These are phyloP conservation scores for Geodia barretti DNA, from an alignment of 37 sponge, comb jelly and placozoan species.

Conservation along the genomic window DNA sequence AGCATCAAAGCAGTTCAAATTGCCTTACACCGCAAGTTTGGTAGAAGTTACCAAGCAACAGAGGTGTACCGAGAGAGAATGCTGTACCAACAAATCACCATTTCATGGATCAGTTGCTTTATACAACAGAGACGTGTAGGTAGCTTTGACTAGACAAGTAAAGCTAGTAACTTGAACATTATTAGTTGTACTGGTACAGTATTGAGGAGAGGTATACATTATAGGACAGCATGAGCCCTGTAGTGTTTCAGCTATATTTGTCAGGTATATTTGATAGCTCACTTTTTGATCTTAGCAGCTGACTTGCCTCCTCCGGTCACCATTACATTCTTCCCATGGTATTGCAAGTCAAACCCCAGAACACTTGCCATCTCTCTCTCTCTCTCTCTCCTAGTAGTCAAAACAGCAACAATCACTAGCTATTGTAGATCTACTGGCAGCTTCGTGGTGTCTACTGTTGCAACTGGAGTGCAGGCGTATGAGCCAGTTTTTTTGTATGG, in stretches of 20 bases:
- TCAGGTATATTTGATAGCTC: not conserved
- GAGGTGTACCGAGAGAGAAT: no score
- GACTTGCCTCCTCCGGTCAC: conserved; percentile 4
- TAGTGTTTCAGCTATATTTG: not conserved
- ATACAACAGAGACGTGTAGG: no score
- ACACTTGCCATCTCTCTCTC: not conserved
- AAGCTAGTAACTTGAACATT: no score
- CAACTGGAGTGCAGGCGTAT: not conserved
- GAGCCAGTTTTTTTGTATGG: not conserved
- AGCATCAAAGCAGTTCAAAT: no score
- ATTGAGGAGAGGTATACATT: no score
- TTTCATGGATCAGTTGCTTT: no score
- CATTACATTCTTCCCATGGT: conserved; percentile 34
- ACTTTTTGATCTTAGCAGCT: conserved; percentile 38
- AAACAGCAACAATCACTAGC: not conserved
- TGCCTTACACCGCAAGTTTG: no score
- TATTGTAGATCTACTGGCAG: not conserved
- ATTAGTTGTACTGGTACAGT: no score
- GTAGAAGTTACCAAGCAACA: no score
- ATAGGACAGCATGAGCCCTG: no score
- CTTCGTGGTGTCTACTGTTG: not conserved
- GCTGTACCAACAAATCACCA: no score
- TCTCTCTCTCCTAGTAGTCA: not conserved
- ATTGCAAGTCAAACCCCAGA: conserved; percentile 13
- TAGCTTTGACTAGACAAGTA: no score